A percentile compares a stretch with the other conserved stretches of the same genome.
These are phyloP conservation scores for Aricia artaxerxes DNA, from an alignment of 2,888 invertebrate genomes.

Conservation along the genomic window DNA sequence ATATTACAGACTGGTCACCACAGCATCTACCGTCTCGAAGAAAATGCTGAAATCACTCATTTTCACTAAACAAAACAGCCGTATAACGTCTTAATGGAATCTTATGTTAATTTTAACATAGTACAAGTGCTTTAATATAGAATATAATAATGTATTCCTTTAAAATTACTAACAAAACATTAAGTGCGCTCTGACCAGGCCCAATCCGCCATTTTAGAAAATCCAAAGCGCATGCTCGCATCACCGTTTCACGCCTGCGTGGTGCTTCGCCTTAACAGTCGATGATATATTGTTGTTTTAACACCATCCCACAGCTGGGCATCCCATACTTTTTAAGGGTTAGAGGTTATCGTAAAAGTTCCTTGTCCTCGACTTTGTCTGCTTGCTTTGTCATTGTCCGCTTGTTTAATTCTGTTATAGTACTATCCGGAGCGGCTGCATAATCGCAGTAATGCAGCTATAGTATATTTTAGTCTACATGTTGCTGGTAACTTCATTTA, in stretches of 20 bases:
- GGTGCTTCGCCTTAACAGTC: slow-evolving; percentile 33
- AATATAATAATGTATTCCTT: not conserved
- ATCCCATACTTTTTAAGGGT: not conserved
- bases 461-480: too few relatives aligned
- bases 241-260: slow-evolving; percentile 56
- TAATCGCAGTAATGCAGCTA: too few relatives aligned
- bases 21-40: not conserved
- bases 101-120: not conserved
- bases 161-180: slow-evolving; percentile 21
- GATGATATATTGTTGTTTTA: slow-evolving; percentile 16
- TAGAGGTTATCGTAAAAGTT: not conserved
- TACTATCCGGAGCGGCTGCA: too few relatives aligned
- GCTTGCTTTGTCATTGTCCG: too few relatives aligned
- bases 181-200: slow-evolving; percentile 45
- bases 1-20: not conserved
- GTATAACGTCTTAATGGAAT: not conserved
- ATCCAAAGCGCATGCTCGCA: slow-evolving; percentile 54
- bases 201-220: slow-evolving; percentile 58
- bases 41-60: slow-evolving; percentile 9
- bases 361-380: not conserved
- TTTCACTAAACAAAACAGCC: not conserved
- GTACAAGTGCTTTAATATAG: not conserved
- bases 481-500: too few relatives aligned
- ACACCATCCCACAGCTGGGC: not conserved
- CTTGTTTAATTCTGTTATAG: too few relatives aligned